Evolutionary conservation across 35 echinoderm and acorn worm species (phyloP).

Genomic region (Stichopus chloronotus): DNA sequence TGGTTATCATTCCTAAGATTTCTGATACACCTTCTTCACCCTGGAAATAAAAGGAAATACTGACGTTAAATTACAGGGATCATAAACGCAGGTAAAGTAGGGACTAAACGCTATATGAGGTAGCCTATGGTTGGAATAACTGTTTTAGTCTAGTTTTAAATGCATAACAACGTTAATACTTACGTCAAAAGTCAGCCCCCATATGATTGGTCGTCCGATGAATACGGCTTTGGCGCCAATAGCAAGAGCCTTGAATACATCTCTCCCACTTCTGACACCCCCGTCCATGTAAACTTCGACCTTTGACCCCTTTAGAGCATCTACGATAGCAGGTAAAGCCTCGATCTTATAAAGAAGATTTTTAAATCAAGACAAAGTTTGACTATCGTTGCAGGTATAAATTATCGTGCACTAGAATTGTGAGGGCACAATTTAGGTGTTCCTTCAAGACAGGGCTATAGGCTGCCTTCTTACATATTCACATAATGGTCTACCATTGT

Average conservation of each 20-base stretch:
- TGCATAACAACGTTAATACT: not conserved
- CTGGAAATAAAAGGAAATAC: not conserved
- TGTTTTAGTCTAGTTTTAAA: too few species aligned
- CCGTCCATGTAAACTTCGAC: conserved; percentile 24
- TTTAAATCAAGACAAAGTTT: too few species aligned
- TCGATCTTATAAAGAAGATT: not conserved
- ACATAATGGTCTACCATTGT: too few species aligned
- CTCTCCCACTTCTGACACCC: conserved; percentile 32
- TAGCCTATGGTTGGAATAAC: too few species aligned
- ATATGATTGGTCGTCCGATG: not conserved
- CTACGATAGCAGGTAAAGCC: conserved; percentile 21
- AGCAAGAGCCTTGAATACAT: conserved; percentile 47
- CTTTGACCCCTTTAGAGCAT: not conserved
- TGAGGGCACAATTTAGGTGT: too few species aligned
- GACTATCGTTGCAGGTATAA: too few species aligned
- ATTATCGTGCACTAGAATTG: too few species aligned
- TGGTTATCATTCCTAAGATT: conserved; percentile 13
- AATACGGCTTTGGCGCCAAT: conserved; percentile 35
- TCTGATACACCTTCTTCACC: conserved; percentile 12
- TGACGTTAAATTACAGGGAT: too few species aligned
- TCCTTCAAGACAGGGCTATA: too few species aligned
- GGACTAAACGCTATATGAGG: too few species aligned
- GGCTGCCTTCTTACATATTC: too few species aligned
- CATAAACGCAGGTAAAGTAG: too few species aligned
- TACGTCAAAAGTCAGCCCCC: not conserved